These are phyloP conservation scores for Hydrotaea diabolus DNA, from an alignment of 2,888 invertebrate genomes.

Conservation along the genomic window DNA sequence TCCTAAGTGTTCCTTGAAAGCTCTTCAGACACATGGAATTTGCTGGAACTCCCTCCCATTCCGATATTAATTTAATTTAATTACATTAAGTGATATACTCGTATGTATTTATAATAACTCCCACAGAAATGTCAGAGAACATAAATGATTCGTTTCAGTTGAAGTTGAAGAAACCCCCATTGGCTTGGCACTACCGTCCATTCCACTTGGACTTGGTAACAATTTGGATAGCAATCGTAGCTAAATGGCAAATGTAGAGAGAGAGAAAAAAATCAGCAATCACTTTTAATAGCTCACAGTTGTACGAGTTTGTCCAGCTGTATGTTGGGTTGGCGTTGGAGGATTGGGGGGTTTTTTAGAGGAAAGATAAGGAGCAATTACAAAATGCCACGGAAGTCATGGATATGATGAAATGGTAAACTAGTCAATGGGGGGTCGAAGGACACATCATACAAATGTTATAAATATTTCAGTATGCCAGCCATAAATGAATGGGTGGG, in stretches of 20 bases:
- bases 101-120: not conserved
- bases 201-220: not conserved
- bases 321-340: not conserved
- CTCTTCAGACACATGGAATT: not conserved
- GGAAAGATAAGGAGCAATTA: slow-evolving; percentile 23
- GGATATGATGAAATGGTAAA: slow-evolving; percentile 8
- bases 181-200: not conserved
- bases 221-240: not conserved
- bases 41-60: not conserved
- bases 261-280: not conserved
- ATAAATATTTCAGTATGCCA: not conserved
- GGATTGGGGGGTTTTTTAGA: too few species aligned
- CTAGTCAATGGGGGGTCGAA: not conserved
- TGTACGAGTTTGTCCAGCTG: not conserved
- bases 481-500: not conserved
- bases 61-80: not conserved
- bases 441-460: not conserved
- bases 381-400: slow-evolving; percentile 35
- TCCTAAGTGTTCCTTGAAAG: not conserved
- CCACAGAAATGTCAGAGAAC: not conserved
- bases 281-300: not conserved
- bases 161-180: not conserved
- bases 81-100: not conserved
- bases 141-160: not conserved
- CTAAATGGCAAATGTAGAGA: not conserved